These are phyloP conservation scores for Petrocephalus zakoni DNA, from an alignment of 2,113 vertebrate genomes.

Conservation along the genomic window DNA sequence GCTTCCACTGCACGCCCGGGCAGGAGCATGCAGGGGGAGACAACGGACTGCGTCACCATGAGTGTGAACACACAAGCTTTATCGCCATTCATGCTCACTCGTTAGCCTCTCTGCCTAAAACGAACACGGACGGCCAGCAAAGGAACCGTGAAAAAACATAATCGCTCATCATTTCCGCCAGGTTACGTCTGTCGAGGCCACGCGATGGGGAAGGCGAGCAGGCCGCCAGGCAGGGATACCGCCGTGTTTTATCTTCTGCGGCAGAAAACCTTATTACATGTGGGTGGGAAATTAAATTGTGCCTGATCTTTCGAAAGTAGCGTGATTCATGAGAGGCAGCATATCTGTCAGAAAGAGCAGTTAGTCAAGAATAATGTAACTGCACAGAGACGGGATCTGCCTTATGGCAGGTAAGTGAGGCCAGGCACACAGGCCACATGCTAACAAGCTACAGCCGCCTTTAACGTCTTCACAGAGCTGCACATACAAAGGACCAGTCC, in stretches of 20 bases:
- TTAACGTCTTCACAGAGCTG: background rate
- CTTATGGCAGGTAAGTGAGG: background rate
- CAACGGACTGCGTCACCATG: background rate
- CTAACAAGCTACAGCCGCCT: background rate
- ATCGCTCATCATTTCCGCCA: background rate
- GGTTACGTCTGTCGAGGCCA: background rate
- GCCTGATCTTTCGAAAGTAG: background rate
- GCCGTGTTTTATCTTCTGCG: background rate
- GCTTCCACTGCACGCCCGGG: slow-evolving; percentile 73
- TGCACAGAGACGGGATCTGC: background rate
- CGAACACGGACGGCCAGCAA: background rate
- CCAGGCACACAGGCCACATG: background rate
- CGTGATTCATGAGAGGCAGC: background rate
- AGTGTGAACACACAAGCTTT: background rate
- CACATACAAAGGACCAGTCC: background rate
- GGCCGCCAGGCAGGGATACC: background rate
- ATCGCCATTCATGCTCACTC: background rate
- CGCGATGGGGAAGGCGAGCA: background rate
- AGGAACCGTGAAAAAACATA: background rate
- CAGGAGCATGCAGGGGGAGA: background rate
- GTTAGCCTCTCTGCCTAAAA: background rate
- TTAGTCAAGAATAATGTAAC: background rate
- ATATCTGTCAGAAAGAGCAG: background rate
- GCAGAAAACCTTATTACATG: slow-evolving; percentile 4
- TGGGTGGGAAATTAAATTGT: background rate